A percentile compares a stretch with the other conserved stretches of the same genome.
phyloP scores from a whole-genome alignment of 2,113 vertebrate species.

The Meleagris gallopavo region DNA sequence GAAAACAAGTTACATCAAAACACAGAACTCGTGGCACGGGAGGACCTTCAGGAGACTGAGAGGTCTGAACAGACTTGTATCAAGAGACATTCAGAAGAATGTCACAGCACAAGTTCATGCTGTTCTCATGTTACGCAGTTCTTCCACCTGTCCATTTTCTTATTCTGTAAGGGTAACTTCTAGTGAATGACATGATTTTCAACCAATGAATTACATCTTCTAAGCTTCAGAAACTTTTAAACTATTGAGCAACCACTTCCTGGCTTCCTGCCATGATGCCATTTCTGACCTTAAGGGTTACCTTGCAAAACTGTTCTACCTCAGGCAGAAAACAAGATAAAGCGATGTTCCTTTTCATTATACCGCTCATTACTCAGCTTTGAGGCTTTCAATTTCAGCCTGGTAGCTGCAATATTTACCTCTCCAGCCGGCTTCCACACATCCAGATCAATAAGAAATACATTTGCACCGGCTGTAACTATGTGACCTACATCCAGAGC shows the following conservation, averaged over 20 bases:
- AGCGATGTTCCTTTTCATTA: neutral
- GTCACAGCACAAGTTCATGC: neutral
- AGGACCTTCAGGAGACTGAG: neutral
- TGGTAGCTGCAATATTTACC: neutral
- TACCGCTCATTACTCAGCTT: neutral
- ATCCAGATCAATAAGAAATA: neutral
- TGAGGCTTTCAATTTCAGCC: neutral
- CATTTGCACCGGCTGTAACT: neutral
- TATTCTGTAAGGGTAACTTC: neutral
- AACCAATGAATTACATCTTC: neutral
- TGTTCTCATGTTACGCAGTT: neutral
- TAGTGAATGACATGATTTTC: neutral
- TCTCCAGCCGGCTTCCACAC: neutral
- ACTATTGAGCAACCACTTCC: conserved; percentile 40
- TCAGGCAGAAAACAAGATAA: neutral
- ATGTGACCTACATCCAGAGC: neutral
- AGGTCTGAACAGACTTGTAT: neutral
- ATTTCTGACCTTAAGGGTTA: conserved; percentile 8
- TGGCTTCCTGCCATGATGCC: conserved; percentile 45
- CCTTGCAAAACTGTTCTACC: neutral
- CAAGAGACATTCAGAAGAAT: neutral
- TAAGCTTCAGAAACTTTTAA: neutral
- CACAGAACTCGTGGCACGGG: neutral
- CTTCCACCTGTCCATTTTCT: neutral
- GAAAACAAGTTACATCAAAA: neutral